phyloP scores from a whole-genome alignment of 2,888 invertebrate genomes.

The Ptychoptera albimana region DNA sequence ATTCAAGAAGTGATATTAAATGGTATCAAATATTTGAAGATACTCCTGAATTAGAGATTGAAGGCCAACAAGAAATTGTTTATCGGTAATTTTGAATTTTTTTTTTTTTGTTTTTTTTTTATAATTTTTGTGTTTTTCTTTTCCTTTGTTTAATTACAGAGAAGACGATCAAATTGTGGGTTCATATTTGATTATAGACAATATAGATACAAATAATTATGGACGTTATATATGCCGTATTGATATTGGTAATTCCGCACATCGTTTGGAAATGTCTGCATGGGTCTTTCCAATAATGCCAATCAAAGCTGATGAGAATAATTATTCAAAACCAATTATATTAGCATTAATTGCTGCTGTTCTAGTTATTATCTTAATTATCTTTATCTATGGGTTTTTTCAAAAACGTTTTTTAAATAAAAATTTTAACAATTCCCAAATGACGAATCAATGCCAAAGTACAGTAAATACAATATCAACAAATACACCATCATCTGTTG shows the following conservation, averaged over 20 bases:
- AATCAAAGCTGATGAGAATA: constrained; percentile 6
- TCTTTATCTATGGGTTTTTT: too few relatives aligned
- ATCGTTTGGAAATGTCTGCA: constrained; percentile 27
- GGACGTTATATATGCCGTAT: constrained; percentile 55
- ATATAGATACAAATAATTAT: constrained; percentile 45
- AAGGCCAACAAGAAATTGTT: constrained; percentile 12
- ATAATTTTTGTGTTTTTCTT: constrained; percentile 6
- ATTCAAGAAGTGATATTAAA: constrained; percentile 51
- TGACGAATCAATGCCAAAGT: too few relatives aligned
- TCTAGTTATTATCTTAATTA: background rate
- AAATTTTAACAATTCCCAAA: too few relatives aligned
- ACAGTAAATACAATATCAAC: too few relatives aligned
- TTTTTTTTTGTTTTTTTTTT: constrained; percentile 10
- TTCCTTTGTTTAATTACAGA: constrained; percentile 29
- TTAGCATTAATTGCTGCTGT: background rate
- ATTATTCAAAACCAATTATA: background rate
- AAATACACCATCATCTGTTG: too few relatives aligned
- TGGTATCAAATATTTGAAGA: constrained; percentile 50
- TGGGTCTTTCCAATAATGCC: constrained; percentile 10
- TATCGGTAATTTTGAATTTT: constrained; percentile 30
- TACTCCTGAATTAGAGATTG: constrained; percentile 16
- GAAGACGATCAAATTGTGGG: constrained; percentile 56
- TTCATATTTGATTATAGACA: constrained; percentile 45
- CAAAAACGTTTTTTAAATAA: too few relatives aligned
- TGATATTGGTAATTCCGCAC: constrained; percentile 34